Percentiles rank a stretch among this genome's conserved stretches.
These are phyloP conservation scores for Leucopternis melanops DNA, from an alignment of 2,113 vertebrate genomes.

Conservation along the genomic window DNA sequence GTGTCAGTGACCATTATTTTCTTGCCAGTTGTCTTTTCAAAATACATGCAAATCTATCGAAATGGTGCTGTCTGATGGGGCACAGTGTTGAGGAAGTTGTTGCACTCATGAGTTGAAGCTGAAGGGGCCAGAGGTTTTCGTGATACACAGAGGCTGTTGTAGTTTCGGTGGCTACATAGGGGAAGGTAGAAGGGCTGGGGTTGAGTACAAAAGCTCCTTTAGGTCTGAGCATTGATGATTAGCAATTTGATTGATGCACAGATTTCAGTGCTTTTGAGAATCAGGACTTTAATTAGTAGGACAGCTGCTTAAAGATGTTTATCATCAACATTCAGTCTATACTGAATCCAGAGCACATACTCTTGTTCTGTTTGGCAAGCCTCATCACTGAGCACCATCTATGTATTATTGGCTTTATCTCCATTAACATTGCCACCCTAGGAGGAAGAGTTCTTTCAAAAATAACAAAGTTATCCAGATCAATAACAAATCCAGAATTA, in stretches of 20 bases:
- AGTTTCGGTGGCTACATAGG: background rate
- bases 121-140: background rate
- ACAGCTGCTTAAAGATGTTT: background rate
- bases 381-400: background rate
- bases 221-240: background rate
- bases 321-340: background rate
- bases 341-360: background rate
- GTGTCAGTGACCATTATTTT: background rate
- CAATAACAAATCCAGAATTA: background rate
- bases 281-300: background rate
- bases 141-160: background rate
- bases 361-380: background rate
- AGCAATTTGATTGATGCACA: background rate
- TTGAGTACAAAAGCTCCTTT: background rate
- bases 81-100: background rate
- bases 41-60: background rate
- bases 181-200: background rate
- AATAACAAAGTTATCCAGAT: background rate
- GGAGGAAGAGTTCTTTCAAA: background rate
- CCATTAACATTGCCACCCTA: background rate
- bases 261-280: background rate
- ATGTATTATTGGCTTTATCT: background rate
- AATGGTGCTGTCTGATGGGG: background rate
- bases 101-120: background rate
- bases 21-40: background rate